Evolutionary conservation across 2,113 vertebrate species (phyloP), one percentile per base, ranked within the genome.

Genomic region (Sitta europaea): DNA sequence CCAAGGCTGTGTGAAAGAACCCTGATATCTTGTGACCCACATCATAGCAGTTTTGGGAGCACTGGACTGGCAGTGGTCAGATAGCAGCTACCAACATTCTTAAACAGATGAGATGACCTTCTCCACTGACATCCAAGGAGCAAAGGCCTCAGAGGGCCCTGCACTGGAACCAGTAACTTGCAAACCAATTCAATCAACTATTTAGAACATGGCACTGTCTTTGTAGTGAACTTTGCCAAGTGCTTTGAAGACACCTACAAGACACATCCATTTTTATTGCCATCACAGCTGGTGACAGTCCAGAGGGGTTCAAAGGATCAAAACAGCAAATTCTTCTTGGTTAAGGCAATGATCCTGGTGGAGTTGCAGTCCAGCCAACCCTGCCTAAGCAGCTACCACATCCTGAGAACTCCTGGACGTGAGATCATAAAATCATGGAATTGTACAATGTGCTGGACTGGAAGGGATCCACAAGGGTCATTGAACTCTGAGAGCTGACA

Each of bases 31-130:
- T 71, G 55, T 66, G 57, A 14, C 36, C 8, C 11, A 28, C 3
- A 2, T 33, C 12, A 12, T 7, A 51, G 16, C 9, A 55, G 22
- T 47, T 53, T 11, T 0, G 1, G 55, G 40, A 38, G 17, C 11
- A 27, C 16, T 35, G 50, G 36, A 11, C 55, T 54, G 29, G 35
- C 29, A 86, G 50, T 20, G 66, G 20, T 16, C 33, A 61, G 35
- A 25, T 48, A 65, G 53, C 20, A 82, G 43, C 42, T 36, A 71
- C 20, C 45, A 58, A 40, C 22, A 77, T 20, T 43, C 33, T n/a
- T 19, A 25, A 81, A 78, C 10, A 33, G 14, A 35, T 14, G 42
- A 57, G 29, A 53, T 13, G 31, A 82, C 9, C 19, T 31, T 63
- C 23, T 86, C 21, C 50, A 72, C 51, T 91, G 76, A 67, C 51